Evolutionary conservation across 2,797 vertebrate genomes (phyloP).

Genomic region (Pygocentrus nattereri): DNA sequence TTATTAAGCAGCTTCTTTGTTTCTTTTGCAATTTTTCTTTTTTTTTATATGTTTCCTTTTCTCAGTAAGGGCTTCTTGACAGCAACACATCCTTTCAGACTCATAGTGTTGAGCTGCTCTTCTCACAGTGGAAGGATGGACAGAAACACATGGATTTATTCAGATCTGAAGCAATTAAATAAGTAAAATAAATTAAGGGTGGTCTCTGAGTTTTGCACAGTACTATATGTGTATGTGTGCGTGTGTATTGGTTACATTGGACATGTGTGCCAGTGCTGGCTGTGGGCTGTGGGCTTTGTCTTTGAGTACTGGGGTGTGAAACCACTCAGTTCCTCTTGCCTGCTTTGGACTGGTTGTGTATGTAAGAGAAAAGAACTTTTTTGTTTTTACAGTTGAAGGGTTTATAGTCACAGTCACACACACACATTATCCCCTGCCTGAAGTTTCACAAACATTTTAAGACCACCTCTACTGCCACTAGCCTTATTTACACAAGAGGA

Average conservation of each 20-base stretch:
- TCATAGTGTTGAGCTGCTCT: too few relatives aligned
- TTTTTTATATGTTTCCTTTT: too few relatives aligned
- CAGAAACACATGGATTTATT: too few relatives aligned
- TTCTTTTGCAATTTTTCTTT: too few relatives aligned
- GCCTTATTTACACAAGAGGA: neutral
- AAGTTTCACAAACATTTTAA: neutral
- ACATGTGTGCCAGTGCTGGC: neutral
- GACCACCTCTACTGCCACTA: neutral
- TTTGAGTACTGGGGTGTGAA: slow-evolving; percentile 38
- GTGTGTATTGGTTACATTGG: slow-evolving; percentile 1
- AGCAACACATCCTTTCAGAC: too few relatives aligned
- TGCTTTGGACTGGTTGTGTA: slow-evolving; percentile 9
- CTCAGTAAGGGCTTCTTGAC: too few relatives aligned
- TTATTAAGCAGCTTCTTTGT: too few relatives aligned
- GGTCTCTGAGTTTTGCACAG: too few relatives aligned
- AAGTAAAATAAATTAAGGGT: too few relatives aligned
- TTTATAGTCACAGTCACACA: neutral
- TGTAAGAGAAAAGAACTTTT: neutral
- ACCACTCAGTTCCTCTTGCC: slow-evolving; percentile 25
- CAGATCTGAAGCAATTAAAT: too few relatives aligned
- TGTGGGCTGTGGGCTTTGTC: slow-evolving; percentile 37
- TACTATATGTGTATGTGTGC: neutral
- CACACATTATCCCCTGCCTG: neutral
- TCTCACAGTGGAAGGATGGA: too few relatives aligned
- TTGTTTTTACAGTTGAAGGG: neutral